Evolutionary conservation across 2,888 invertebrate species (phyloP).

Genomic region (Caenorhabditis wallacei): DNA sequence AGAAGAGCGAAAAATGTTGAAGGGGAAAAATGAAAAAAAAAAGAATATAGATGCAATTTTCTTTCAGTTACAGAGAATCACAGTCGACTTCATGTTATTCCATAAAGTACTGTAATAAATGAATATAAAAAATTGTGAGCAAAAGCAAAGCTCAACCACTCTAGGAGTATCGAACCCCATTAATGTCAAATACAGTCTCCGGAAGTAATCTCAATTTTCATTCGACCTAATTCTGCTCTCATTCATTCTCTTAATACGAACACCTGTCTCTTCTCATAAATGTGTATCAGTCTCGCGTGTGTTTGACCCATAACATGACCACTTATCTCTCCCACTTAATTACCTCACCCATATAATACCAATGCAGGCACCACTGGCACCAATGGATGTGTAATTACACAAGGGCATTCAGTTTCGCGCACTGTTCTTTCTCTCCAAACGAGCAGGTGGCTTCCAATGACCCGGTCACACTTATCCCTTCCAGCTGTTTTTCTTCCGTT

Average conservation of each 20-base stretch:
- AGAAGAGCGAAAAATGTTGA: too few species aligned
- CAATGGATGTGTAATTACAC: conserved; percentile 41
- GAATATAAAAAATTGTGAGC: too few species aligned
- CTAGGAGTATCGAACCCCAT: too few species aligned
- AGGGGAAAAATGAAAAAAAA: too few species aligned
- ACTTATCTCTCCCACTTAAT: conserved; percentile 56
- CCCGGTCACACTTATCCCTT: conserved; percentile 65
- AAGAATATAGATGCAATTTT: too few species aligned
- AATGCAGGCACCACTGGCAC: conserved; percentile 40
- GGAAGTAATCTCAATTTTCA: background rate
- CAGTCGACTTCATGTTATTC: too few species aligned
- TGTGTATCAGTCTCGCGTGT: conserved; percentile 49
- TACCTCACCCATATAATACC: conserved; percentile 58
- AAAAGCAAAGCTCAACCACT: too few species aligned
- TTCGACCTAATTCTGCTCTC: conserved; percentile 9
- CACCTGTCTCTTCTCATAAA: conserved; percentile 48
- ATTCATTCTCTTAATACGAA: conserved; percentile 22
- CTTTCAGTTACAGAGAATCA: too few species aligned
- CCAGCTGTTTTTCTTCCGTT: conserved; percentile 63
- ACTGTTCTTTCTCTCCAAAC: conserved; percentile 25
- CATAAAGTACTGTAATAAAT: too few species aligned
- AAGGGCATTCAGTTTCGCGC: conserved; percentile 59
- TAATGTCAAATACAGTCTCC: background rate
- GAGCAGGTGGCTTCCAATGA: conserved; percentile 64
- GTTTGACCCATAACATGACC: conserved; percentile 59